These are phyloP conservation scores for Rhamnusium bicolor DNA, from an alignment of 2,888 invertebrate genomes.

Conservation along the genomic window DNA sequence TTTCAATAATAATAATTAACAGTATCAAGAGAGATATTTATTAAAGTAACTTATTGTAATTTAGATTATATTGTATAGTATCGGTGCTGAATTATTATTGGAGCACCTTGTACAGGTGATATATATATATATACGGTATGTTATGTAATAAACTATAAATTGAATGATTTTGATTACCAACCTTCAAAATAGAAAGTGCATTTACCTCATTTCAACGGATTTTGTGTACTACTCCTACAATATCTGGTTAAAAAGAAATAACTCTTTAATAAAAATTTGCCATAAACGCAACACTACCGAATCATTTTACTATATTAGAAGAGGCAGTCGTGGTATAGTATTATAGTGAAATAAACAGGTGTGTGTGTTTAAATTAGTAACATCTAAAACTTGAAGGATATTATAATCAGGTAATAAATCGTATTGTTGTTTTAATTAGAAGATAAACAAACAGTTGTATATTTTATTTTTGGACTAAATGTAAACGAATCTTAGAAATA, in stretches of 20 bases:
- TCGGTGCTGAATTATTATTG: not conserved
- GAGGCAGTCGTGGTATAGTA: not conserved
- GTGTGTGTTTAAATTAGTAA: constrained; percentile 7
- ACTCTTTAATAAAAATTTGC: not conserved
- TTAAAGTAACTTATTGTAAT: no score
- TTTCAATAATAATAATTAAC: no score
- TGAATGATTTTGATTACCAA: not conserved
- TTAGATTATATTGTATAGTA: no score
- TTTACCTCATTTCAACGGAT: constrained; percentile 6
- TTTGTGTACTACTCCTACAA: not conserved
- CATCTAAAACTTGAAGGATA: constrained; percentile 13
- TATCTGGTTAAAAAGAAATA: not conserved
- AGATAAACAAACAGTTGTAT: constrained; percentile 31
- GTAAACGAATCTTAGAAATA: constrained; percentile 16
- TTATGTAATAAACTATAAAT: not conserved
- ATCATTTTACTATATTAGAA: not conserved
- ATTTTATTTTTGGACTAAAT: constrained; percentile 14
- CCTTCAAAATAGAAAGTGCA: constrained; percentile 10
- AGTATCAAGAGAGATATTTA: no score
- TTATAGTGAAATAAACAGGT: not conserved
- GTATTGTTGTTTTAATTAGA: constrained; percentile 25
- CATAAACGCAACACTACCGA: not conserved
- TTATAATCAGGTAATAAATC: constrained; percentile 23
- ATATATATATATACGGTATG: not conserved
- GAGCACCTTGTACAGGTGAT: not conserved